Conservation (phyloP, 2,888 invertebrate species). For the Salticus scenicus region DNA sequence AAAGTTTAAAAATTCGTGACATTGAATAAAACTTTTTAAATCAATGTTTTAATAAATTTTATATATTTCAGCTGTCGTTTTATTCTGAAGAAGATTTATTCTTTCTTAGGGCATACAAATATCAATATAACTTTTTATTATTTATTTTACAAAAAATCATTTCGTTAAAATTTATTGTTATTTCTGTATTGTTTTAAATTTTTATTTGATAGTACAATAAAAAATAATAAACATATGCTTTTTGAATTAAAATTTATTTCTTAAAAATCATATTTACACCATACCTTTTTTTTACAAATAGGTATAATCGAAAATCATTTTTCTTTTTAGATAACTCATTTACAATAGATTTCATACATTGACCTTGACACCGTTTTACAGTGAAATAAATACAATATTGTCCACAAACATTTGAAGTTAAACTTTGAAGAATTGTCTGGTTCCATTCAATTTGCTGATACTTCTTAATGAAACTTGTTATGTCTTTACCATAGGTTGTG, state of each 20-base stretch:
- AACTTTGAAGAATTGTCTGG: no score
- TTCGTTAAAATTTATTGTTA: no score
- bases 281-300: background rate
- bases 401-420: no score
- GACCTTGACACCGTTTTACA: no score
- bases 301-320: constrained; percentile 3
- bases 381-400: constrained; percentile 30
- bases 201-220: no score
- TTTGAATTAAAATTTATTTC: background rate
- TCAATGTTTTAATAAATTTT: no score
- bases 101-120: background rate
- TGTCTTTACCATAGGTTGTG: constrained; percentile 5
- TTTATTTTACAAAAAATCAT: background rate
- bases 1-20: no score
- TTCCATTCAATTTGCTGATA: background rate
- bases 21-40: no score
- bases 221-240: no score
- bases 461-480: background rate
- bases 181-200: no score
- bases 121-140: background rate
- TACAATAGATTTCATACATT: no score
- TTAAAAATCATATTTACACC: constrained; percentile 15
- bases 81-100: background rate
- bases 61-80: no score
- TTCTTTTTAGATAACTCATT: background rate